Percentiles rank a stretch among this genome's conserved stretches.
phyloP scores from a whole-genome alignment of 1,140 invertebrate genomes.

The Atta colombica region DNA sequence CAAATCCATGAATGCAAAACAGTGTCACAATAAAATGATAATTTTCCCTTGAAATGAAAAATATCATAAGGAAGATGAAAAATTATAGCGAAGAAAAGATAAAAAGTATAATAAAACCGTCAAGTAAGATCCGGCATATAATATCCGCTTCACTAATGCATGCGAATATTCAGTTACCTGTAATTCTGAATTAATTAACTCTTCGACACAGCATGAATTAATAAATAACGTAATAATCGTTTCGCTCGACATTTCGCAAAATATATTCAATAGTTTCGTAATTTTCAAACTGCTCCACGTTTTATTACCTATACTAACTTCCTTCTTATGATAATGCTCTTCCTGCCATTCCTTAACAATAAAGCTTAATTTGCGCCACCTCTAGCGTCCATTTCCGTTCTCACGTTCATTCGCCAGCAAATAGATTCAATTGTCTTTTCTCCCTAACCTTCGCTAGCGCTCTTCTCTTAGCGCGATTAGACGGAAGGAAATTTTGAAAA shows the following conservation, averaged over 20 bases:
- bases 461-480: not conserved
- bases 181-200: slow-evolving; percentile 3
- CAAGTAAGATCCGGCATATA: not conserved
- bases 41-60: slow-evolving; percentile 4
- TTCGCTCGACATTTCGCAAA: slow-evolving; percentile 52
- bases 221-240: slow-evolving; percentile 49
- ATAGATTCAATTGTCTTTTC: slow-evolving; percentile 60
- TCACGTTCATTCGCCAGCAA: slow-evolving; percentile 56
- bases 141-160: not conserved
- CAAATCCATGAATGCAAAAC: not conserved
- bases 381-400: slow-evolving; percentile 56
- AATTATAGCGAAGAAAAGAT: not conserved
- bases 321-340: slow-evolving; percentile 66
- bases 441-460: not conserved
- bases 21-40: not conserved
- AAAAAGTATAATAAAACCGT: not conserved
- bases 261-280: slow-evolving; percentile 61
- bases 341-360: slow-evolving; percentile 69
- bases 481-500: not conserved
- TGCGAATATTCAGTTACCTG: not conserved
- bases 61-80: not conserved
- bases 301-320: slow-evolving; percentile 61
- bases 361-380: slow-evolving; percentile 61
- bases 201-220: slow-evolving; percentile 23
- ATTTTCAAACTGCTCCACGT: slow-evolving; percentile 48